Evolutionary conservation across 2,797 vertebrate species (phyloP), one percentile per base, ranked within the genome.

Genomic region (Hydrophis major): DNA sequence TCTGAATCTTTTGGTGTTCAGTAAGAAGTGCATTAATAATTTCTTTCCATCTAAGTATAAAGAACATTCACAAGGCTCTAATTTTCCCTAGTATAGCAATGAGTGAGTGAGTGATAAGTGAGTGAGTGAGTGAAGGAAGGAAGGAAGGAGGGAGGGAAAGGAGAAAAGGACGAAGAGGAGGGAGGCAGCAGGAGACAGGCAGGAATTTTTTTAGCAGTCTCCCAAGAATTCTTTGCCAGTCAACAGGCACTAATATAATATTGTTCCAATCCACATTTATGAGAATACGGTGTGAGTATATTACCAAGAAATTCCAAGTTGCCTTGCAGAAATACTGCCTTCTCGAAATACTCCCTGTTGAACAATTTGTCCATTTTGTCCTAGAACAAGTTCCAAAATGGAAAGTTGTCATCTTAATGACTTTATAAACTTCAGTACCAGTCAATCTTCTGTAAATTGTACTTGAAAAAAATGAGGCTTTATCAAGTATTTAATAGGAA

Each of bases 321-420:
- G 69, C 37, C 28, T 83, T 92, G 91, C 69, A 74, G n/a, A 74
- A 74, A 32, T 69, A 69, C 14, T 27, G 27, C 92, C 90, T 87
- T 83, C 83, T 74, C 93, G 83, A 93, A 95, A 93, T 86, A 20
- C 28, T 86, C 42, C 0, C 0, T 60, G 87, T 63, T 74, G 88
- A 90, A 89, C 69, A 91, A 87, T 89, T n/a, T 53, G 22, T 60
- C 0, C 32, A 42, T 18, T 55, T 90, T 57, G 89, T 91, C 13
- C 5, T 89, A 94, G 47, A 92, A 89, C 88, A 94, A 50, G 61
- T 93, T 42, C 93, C 59, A 87, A n/a, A 88, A 50, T 53, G 32
- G 57, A 86, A 91, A 50, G 56, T 37, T 86, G 78, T 86, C 90
- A 53, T 60, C 78, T 53, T 86, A 86, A 86, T 61, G 57, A 59